Base-by-base conservation (phyloP, 2,113 vertebrate genomes). In the Microcebus tavaratra region DNA sequence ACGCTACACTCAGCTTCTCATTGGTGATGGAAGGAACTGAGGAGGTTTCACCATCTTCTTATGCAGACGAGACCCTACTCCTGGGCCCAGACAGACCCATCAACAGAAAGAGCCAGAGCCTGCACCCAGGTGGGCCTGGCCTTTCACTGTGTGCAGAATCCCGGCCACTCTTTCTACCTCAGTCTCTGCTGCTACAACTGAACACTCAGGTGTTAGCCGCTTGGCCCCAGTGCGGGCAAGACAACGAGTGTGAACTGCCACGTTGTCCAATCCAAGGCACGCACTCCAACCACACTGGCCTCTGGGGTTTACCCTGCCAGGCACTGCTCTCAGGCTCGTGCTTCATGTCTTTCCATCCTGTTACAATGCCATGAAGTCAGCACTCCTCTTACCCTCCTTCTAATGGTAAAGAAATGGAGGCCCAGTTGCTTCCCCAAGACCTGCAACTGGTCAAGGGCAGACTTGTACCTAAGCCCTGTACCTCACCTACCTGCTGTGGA, bases 251-350 rank as follows among this genome's bases (percentile, higher is more conserved):
- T 0, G 31, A 29, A 23, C 39, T 6, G 3, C 23, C 61, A 67
- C 15, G 2, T 2, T 15, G 31, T 73, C 86, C 82, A 21, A 1
- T 21, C 39, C 50, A 17, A 61, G 48, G 39, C 25, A 36, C 20
- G 8, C 57, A 59, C 57, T 59, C 34, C 31, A 5, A 9, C 42
- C 8, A 27, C 2, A 6, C 83, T 25, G 11, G 55, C 36, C 55
- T 20, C n/a, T 15, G 12, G 31, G n/a, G 21, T 8, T 23, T 5
- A 57, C 65, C 15, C 11, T 21, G 6, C 9, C 1, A 0, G 68
- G 29, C 29, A 15, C 65, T 18, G 5, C 21, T 23, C 53, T 59
- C 61, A 15, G 0, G 67, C 73, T 55, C 72, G 45, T 18, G 21
- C 61, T 36, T 12, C 6, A 13, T 23, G 14, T 18, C 75, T 68